Conservation (phyloP, 2,888 invertebrate species). For the Frankliniella intonsa region DNA sequence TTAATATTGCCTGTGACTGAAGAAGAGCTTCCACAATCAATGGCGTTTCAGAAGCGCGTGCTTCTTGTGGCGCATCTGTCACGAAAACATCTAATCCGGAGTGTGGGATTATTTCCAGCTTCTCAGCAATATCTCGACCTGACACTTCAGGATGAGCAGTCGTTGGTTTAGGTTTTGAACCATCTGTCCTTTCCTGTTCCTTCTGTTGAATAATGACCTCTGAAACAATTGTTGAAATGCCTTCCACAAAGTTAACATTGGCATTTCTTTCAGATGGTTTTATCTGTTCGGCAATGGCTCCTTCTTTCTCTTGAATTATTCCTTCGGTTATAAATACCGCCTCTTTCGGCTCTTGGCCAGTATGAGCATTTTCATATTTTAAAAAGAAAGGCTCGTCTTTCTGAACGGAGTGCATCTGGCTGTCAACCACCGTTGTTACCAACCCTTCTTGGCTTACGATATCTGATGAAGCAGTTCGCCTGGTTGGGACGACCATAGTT, state of each 20-base stretch:
- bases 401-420: background rate
- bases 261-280: conserved; percentile 37
- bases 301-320: conserved; percentile 62
- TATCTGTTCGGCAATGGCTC: conserved; percentile 41
- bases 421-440: background rate
- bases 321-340: conserved; percentile 59
- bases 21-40: conserved; percentile 48
- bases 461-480: background rate
- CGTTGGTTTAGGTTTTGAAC: background rate
- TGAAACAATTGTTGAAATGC: conserved; percentile 39
- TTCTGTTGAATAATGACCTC: conserved; percentile 34
- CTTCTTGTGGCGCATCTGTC: conserved; percentile 35
- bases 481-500: background rate
- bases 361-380: background rate
- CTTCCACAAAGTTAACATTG: conserved; percentile 40
- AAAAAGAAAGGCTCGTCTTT: background rate
- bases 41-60: conserved; percentile 43
- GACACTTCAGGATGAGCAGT: conserved; percentile 28
- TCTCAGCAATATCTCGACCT: conserved; percentile 47
- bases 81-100: conserved; percentile 37
- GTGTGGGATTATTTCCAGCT: conserved; percentile 48
- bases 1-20: conserved; percentile 51
- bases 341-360: conserved; percentile 43
- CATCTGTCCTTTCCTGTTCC: conserved; percentile 27
- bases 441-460: background rate